phyloP scores from a whole-genome alignment of 2,888 invertebrate species.

The Drosophila nigritarsus region DNA sequence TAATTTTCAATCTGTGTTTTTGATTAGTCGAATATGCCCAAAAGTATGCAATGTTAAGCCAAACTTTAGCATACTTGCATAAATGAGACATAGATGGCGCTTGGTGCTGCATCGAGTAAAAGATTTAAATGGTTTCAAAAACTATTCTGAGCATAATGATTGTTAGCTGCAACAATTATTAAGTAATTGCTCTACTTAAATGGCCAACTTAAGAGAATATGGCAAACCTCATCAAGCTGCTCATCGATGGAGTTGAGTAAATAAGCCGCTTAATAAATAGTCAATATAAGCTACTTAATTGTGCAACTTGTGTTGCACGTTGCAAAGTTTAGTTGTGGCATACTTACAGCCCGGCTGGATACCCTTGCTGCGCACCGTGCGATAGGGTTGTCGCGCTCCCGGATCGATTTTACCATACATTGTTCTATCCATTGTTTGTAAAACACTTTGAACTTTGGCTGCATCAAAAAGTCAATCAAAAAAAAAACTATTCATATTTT shows the following conservation, averaged over 20 bases:
- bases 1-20: not conserved
- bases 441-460: constrained; percentile 45
- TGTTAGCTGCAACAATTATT: not conserved
- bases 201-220: not conserved
- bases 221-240: not conserved
- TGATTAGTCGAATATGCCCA: not conserved
- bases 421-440: constrained; percentile 91
- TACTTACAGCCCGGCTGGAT: constrained; percentile 95
- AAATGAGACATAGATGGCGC: constrained; percentile 39
- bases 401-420: constrained; percentile 96
- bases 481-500: constrained; percentile 14
- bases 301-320: constrained; percentile 10
- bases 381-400: constrained; percentile 93
- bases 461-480: constrained; percentile 47
- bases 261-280: not conserved
- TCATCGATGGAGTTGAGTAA: not conserved
- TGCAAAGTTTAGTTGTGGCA: constrained; percentile 12
- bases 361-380: constrained; percentile 92
- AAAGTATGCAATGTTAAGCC: constrained; percentile 27
- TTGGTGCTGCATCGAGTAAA: not conserved
- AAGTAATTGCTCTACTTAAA: too few species aligned
- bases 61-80: fast-evolving
- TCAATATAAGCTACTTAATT: too few species aligned
- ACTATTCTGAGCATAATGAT: too few species aligned
- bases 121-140: not conserved